Conservation (phyloP, 1,140 invertebrate species). For the Metopolophium dirhodum region DNA sequence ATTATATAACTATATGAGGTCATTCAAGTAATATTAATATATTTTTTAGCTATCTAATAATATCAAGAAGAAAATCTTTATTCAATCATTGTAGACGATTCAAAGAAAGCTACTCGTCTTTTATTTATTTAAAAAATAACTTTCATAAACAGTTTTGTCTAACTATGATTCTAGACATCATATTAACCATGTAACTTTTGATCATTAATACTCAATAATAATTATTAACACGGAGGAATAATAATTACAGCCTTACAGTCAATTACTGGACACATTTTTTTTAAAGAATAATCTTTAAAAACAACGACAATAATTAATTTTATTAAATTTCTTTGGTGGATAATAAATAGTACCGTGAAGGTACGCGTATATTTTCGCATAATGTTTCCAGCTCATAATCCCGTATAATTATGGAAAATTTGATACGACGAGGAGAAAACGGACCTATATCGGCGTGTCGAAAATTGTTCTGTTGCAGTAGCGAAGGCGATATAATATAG, state of each 20-base stretch:
- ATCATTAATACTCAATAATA: neutral
- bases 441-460: constrained; percentile 2
- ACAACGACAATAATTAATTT: neutral
- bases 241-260: neutral
- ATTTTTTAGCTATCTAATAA: neutral
- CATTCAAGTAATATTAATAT: neutral
- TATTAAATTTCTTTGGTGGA: neutral
- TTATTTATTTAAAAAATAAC: neutral
- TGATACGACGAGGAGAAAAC: constrained; percentile 15
- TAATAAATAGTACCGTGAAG: neutral
- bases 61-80: neutral
- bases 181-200: neutral
- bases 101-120: neutral
- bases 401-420: constrained; percentile 9
- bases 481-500: neutral
- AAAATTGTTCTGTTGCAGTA: constrained; percentile 23
- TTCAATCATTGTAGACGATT: neutral
- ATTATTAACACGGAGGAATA: neutral
- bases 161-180: neutral
- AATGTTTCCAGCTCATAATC: constrained; percentile 5
- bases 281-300: neutral
- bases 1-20: neutral
- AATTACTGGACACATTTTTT: neutral
- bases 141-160: neutral
- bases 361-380: neutral